phyloP scores from a whole-genome alignment of 2,888 invertebrate species.

The Hirudinaria manillensis region DNA sequence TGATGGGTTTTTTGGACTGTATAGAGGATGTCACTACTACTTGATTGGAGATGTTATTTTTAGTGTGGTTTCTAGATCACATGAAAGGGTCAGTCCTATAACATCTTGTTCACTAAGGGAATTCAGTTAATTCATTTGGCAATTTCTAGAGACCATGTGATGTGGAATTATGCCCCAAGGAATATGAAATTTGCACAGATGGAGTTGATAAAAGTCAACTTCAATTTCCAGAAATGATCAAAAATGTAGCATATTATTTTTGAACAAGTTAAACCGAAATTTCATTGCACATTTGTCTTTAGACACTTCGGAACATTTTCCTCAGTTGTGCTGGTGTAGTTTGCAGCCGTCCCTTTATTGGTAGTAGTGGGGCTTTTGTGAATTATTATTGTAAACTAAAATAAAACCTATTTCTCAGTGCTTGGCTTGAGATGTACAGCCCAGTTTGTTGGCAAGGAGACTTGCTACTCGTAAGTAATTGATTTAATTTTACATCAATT shows the following conservation, averaged over 20 bases:
- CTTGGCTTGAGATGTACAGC: conserved; percentile 87
- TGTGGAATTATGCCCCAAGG: background rate
- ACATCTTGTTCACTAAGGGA: background rate
- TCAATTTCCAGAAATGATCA: background rate
- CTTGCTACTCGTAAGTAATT: conserved; percentile 52
- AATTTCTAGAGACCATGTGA: background rate
- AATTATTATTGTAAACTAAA: background rate
- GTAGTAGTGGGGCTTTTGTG: conserved; percentile 43
- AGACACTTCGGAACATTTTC: conserved; percentile 61
- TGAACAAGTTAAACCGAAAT: background rate
- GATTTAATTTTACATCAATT: too few species aligned
- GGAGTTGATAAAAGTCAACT: background rate
- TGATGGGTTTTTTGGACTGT: conserved; percentile 33
- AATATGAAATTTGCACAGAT: background rate
- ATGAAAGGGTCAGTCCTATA: background rate
- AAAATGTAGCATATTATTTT: background rate
- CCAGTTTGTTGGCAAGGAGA: conserved; percentile 85
- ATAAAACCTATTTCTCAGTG: conserved; percentile 57
- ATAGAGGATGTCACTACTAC: conserved; percentile 20
- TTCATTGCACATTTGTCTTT: conserved; percentile 19
- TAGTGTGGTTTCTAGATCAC: conserved; percentile 17
- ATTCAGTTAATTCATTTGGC: background rate
- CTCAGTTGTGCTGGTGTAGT: conserved; percentile 67
- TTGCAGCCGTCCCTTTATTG: conserved; percentile 80
- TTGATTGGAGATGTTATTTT: conserved; percentile 4